Conservation (phyloP, 2,113 vertebrate genomes). For the Oxyruncus cristatus region DNA sequence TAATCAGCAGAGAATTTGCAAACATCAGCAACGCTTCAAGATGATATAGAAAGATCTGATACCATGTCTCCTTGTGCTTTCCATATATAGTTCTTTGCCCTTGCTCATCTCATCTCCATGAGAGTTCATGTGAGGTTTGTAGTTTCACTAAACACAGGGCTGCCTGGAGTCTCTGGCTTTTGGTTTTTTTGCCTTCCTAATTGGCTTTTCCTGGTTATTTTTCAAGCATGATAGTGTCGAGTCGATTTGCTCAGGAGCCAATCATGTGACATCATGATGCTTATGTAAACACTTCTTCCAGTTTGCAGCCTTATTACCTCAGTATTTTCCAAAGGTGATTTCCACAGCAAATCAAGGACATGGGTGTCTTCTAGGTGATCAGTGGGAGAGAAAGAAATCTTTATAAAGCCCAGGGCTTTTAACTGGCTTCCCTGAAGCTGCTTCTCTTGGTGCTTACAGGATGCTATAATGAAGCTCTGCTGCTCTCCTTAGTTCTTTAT, state of each 20-base stretch:
- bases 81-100: slow-evolving; percentile 29
- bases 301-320: neutral
- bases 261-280: neutral
- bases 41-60: slow-evolving; percentile 24
- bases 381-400: neutral
- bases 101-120: neutral
- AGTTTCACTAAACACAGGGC: neutral
- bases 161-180: neutral
- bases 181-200: neutral
- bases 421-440: neutral
- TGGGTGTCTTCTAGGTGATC: neutral
- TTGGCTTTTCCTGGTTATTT: slow-evolving; percentile 32
- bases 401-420: neutral
- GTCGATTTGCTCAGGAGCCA: slow-evolving; percentile 3
- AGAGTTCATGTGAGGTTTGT: slow-evolving; percentile 24
- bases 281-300: neutral
- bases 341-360: neutral
- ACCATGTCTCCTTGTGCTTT: slow-evolving; percentile 8
- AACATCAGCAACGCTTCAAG: slow-evolving; percentile 18
- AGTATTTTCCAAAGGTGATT: neutral
- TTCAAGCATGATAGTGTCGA: slow-evolving; percentile 12
- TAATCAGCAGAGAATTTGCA: slow-evolving; percentile 43
- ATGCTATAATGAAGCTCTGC: neutral
- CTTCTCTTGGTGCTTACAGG: neutral
- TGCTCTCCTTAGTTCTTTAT: neutral